Conservation (phyloP, 1,140 invertebrate genomes). For the Dendrolimus kikuchii region DNA sequence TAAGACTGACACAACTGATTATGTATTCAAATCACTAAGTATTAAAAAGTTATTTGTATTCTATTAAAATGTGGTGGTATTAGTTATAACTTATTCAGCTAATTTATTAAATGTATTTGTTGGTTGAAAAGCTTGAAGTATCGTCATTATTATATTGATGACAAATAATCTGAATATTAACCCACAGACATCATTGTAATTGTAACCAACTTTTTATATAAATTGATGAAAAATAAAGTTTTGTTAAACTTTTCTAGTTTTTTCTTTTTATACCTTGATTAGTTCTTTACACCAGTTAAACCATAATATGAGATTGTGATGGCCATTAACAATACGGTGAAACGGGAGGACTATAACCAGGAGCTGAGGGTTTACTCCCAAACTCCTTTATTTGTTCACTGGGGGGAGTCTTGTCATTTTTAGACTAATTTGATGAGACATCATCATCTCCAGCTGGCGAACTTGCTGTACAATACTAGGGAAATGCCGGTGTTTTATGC, state of each 20-base stretch:
- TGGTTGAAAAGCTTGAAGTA: constrained; percentile 30
- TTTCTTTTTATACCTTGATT: constrained; percentile 15
- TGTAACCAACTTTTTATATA: constrained; percentile 63
- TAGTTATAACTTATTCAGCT: constrained; percentile 34
- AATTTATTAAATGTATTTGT: constrained; percentile 30
- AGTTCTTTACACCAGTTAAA: no score
- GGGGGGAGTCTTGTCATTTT: no score
- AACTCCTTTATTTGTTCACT: no score
- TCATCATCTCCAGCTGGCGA: no score
- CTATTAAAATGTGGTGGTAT: constrained; percentile 42
- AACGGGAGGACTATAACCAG: no score
- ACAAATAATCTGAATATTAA: constrained; percentile 37
- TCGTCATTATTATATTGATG: constrained; percentile 25
- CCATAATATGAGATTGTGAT: no score
- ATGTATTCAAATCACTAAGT: constrained; percentile 58
- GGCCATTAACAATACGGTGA: no score
- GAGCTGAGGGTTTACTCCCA: no score
- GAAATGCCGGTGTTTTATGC: no score
- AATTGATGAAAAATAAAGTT: constrained; percentile 52
- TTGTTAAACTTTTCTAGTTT: constrained; percentile 35
- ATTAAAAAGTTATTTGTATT: constrained; percentile 44
- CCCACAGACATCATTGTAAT: constrained; percentile 43
- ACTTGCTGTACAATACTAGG: no score
- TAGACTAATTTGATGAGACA: no score
- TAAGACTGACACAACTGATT: constrained; percentile 63